Percentiles rank a stretch among this genome's conserved stretches.
Evolutionary conservation across 2,888 invertebrate species (phyloP).

Genomic region (Drosophila rellima): DNA sequence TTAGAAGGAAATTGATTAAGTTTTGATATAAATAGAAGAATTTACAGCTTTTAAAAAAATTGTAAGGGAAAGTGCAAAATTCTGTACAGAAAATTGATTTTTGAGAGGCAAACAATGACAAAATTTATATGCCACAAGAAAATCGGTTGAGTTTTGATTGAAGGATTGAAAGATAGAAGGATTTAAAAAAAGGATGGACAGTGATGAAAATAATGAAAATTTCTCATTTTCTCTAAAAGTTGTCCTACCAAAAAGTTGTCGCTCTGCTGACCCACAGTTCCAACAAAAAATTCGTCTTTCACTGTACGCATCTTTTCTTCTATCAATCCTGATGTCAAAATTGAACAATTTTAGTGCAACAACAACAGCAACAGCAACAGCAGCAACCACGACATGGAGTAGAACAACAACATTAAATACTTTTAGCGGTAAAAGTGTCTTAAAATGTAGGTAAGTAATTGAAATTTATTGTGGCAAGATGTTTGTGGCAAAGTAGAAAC

Average conservation of each 20-base stretch:
- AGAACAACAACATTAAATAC: constrained; percentile 62
- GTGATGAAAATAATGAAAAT: no score
- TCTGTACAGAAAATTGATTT: no score
- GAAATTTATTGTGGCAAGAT: constrained; percentile 83
- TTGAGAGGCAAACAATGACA: no score
- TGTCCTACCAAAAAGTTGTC: not conserved
- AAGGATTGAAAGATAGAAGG: no score
- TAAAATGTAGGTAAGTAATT: constrained; percentile 81
- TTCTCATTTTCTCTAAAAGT: not conserved
- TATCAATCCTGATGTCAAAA: constrained; percentile 37
- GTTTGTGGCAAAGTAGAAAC: constrained; percentile 55
- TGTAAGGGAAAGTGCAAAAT: no score
- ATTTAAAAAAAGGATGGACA: no score
- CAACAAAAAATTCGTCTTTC: no score
- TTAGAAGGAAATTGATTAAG: no score
- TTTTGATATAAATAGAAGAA: no score
- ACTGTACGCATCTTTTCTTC: constrained; percentile 12
- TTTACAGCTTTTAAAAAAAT: no score
- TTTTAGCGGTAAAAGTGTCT: constrained; percentile 80
- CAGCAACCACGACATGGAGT: constrained; percentile 20
- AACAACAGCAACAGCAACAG: constrained; percentile 22
- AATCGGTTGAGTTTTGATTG: no score
- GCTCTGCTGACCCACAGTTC: constrained; percentile 16
- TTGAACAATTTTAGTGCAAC: constrained; percentile 50
- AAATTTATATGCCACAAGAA: no score